Conservation (phyloP, 1,140 invertebrate species). For the Magallana ariakensis region DNA sequence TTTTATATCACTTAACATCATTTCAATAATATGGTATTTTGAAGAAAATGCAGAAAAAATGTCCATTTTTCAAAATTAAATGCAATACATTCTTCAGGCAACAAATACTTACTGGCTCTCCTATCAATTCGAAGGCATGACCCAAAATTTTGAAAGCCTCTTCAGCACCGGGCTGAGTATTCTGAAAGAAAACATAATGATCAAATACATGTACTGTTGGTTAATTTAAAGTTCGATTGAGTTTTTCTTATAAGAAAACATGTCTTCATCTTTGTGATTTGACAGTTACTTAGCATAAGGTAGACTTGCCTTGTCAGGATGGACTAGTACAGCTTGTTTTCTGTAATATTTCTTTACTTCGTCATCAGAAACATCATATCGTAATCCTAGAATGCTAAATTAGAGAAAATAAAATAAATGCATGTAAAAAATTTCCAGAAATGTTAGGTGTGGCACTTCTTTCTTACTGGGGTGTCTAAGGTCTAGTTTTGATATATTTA, state of each 20-base stretch:
- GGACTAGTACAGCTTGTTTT: constrained; percentile 94
- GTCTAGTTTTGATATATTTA: too few relatives aligned
- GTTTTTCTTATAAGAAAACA: background rate
- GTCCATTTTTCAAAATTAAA: background rate
- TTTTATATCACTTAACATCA: too few relatives aligned
- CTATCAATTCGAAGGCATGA: constrained; percentile 95
- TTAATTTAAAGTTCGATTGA: too few relatives aligned
- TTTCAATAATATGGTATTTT: background rate
- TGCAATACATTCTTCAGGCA: background rate
- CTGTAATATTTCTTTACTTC: constrained; percentile 97
- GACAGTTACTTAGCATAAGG: background rate
- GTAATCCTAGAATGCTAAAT: constrained; percentile 91
- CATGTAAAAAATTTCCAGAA: too few relatives aligned
- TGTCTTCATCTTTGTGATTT: background rate
- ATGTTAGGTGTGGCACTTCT: too few relatives aligned
- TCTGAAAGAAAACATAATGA: constrained; percentile 78
- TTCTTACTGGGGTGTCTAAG: too few relatives aligned
- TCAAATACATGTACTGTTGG: too few relatives aligned
- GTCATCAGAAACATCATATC: constrained; percentile 91
- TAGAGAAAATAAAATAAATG: constrained; percentile 19
- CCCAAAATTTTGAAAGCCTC: constrained; percentile 97
- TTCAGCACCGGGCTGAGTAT: constrained; percentile 94
- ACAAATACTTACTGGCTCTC: constrained; percentile 86
- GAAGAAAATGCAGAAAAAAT: background rate
- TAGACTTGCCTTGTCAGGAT: constrained; percentile 89